Conservation (phyloP, 2,888 invertebrate genomes). For the Scaptomyza parva region DNA sequence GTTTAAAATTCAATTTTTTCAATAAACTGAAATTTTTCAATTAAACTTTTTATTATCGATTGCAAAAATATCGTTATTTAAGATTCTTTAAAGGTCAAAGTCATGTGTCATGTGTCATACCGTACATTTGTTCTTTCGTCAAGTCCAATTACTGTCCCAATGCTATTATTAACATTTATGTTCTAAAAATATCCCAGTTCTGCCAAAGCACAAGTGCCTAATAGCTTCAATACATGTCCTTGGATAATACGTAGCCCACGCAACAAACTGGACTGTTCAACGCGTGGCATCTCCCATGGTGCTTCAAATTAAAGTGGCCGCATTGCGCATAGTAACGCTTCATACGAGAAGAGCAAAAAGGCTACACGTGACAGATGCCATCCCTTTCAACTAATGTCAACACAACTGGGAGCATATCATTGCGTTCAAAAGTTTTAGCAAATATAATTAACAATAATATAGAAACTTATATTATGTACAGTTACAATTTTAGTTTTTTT, state of each 20-base stretch:
- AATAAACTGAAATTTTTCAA: too few species aligned
- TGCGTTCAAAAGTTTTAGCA: constrained; percentile 12
- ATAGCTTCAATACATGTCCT: constrained; percentile 53
- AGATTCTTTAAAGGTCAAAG: neutral
- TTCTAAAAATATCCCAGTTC: constrained; percentile 58
- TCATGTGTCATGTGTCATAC: neutral
- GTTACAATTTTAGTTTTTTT: constrained; percentile 88
- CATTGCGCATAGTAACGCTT: constrained; percentile 4
- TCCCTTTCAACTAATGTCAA: constrained; percentile 11
- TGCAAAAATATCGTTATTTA: neutral
- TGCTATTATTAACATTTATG: constrained; percentile 27
- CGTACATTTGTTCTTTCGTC: neutral
- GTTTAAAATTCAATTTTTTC: neutral
- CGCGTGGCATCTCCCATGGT: constrained; percentile 64
- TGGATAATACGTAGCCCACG: constrained; percentile 33
- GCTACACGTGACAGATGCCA: constrained; percentile 55
- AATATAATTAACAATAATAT: constrained; percentile 52
- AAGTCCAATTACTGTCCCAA: neutral
- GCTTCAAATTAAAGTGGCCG: constrained; percentile 47
- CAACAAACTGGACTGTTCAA: constrained; percentile 24
- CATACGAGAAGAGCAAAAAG: constrained; percentile 7
- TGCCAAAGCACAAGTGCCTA: constrained; percentile 55
- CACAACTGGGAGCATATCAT: constrained; percentile 12
- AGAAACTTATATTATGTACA: constrained; percentile 31
- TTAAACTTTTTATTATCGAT: too few species aligned